Conservation (phyloP, 2,888 invertebrate genomes). For the Hypomecis atomaria region DNA sequence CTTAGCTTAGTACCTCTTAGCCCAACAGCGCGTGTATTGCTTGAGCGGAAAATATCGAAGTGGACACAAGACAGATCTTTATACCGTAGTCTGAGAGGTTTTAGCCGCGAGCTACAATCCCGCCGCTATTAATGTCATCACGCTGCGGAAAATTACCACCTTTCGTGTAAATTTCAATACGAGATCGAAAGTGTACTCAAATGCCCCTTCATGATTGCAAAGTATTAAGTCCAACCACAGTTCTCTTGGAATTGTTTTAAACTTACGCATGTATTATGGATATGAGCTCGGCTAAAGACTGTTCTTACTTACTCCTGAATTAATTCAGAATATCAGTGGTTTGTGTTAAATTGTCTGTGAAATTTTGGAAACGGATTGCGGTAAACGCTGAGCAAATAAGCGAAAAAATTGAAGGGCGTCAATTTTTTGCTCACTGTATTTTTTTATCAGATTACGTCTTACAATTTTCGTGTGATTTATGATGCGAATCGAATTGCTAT, state of each 20-base stretch:
- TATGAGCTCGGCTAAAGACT: constrained; percentile 62
- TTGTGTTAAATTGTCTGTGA: constrained; percentile 71
- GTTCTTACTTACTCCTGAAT: constrained; percentile 60
- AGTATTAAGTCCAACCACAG: constrained; percentile 62
- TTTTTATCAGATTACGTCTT: no score
- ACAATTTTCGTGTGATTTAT: no score
- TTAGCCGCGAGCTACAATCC: constrained; percentile 47
- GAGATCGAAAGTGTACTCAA: constrained; percentile 69
- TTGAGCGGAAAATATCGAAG: no score
- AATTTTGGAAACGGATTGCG: constrained; percentile 52
- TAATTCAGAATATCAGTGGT: constrained; percentile 60
- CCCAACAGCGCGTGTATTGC: no score
- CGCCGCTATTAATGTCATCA: constrained; percentile 76
- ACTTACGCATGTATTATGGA: constrained; percentile 71
- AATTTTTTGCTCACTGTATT: no score
- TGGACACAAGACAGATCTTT: neutral
- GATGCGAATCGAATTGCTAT: no score
- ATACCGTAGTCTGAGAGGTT: neutral
- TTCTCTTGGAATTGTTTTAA: constrained; percentile 60
- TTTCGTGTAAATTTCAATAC: constrained; percentile 78
- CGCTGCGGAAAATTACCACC: constrained; percentile 77
- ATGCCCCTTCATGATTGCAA: constrained; percentile 62
- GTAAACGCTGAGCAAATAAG: constrained; percentile 42
- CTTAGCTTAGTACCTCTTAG: no score
- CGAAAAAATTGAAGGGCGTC: neutral